Conservation (phyloP, 1,140 invertebrate genomes). For the Hypothenemus hampei region DNA sequence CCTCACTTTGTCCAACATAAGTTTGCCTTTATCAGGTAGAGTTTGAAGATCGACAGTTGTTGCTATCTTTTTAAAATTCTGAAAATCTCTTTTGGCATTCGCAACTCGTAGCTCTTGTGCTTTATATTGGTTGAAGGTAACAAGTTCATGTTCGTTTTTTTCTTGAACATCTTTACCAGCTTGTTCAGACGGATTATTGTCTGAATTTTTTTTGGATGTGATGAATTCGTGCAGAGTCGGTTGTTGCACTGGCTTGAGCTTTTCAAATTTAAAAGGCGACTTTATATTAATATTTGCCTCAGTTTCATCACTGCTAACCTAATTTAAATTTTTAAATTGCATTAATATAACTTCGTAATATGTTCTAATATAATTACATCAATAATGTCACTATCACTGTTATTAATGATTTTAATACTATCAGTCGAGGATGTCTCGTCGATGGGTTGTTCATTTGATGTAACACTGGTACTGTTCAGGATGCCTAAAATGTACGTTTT, state of each 20-base stretch:
- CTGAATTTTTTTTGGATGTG: not conserved
- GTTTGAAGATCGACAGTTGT: slow-evolving; percentile 47
- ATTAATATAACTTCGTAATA: too few species aligned
- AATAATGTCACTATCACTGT: too few species aligned
- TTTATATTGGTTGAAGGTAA: not conserved
- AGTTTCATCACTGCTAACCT: not conserved
- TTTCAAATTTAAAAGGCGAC: not conserved
- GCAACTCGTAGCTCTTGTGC: slow-evolving; percentile 4
- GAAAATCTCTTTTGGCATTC: slow-evolving; percentile 7
- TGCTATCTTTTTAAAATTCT: slow-evolving; percentile 44
- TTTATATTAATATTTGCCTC: not conserved
- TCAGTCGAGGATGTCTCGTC: too few species aligned
- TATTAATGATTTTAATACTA: too few species aligned
- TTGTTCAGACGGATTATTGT: too few species aligned
- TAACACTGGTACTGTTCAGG: too few species aligned
- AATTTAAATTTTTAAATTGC: too few species aligned
- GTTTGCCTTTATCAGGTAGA: slow-evolving; percentile 42
- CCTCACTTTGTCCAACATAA: slow-evolving; percentile 3
- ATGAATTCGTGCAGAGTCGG: not conserved
- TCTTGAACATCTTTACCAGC: not conserved
- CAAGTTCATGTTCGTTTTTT: not conserved
- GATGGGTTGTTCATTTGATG: too few species aligned
- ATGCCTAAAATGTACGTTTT: too few species aligned
- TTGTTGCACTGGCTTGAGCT: not conserved
- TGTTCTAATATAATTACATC: too few species aligned